These are phyloP conservation scores for Plestiodon gilberti DNA, from an alignment of 2,113 vertebrate genomes.

Conservation along the genomic window DNA sequence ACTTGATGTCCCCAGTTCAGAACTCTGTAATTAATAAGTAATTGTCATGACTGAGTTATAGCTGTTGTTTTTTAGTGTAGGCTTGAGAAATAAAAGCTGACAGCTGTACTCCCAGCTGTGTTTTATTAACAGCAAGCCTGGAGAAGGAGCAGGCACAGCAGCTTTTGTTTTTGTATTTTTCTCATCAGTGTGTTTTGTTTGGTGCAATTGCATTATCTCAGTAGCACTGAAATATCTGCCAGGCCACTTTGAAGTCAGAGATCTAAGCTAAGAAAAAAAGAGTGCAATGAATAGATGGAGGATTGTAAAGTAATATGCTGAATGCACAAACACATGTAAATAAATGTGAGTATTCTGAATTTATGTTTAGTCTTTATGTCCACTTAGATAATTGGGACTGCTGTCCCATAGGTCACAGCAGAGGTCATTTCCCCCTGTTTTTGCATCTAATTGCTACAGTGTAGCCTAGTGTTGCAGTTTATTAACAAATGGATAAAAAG, in stretches of 20 bases:
- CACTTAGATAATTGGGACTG: constrained; percentile 14
- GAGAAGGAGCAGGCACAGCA: constrained; percentile 28
- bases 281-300: constrained; percentile 37
- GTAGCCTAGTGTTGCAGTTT: background rate
- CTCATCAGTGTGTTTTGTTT: constrained; percentile 20
- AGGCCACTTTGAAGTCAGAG: constrained; percentile 44
- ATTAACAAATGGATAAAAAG: constrained; percentile 26
- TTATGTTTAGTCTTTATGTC: constrained; percentile 24
- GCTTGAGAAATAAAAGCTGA: constrained; percentile 69
- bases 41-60: constrained; percentile 68
- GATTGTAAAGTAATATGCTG: background rate
- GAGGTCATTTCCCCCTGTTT: constrained; percentile 29
- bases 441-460: constrained; percentile 25
- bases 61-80: constrained; percentile 66
- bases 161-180: constrained; percentile 48
- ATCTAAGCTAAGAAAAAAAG: constrained; percentile 58
- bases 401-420: constrained; percentile 26
- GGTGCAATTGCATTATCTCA: constrained; percentile 45
- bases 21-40: constrained; percentile 64
- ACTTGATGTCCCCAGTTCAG: constrained; percentile 54
- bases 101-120: constrained; percentile 73
- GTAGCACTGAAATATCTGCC: constrained; percentile 47
- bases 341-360: constrained; percentile 34
- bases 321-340: background rate
- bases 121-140: constrained; percentile 50